phyloP scores from a whole-genome alignment of 2,888 invertebrate species.

The Clanis bilineata region DNA sequence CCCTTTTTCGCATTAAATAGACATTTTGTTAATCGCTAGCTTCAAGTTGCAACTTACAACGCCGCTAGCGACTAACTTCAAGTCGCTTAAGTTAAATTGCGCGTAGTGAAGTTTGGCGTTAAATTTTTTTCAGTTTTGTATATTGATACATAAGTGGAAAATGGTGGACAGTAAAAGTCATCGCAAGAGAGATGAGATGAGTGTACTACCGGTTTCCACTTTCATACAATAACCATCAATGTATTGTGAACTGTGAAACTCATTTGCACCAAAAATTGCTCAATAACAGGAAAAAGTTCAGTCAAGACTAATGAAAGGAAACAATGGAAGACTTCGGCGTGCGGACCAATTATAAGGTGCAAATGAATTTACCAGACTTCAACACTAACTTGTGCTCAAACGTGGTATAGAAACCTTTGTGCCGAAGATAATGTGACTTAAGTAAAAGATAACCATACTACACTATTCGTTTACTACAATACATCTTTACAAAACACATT shows the following conservation, averaged over 20 bases:
- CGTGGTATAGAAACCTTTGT: constrained; percentile 1
- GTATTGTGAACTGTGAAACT: neutral
- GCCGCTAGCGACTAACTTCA: neutral
- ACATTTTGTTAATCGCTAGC: no score
- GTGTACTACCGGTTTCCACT: neutral
- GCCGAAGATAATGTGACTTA: neutral
- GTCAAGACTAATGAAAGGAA: neutral
- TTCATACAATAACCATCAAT: neutral
- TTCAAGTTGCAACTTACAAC: neutral
- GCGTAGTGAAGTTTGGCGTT: neutral
- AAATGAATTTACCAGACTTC: neutral
- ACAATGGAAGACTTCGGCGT: constrained; percentile 1
- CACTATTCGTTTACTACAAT: neutral
- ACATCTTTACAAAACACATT: neutral
- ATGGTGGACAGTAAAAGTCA: neutral
- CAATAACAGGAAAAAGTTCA: neutral
- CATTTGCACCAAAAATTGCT: neutral
- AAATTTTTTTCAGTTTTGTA: no score
- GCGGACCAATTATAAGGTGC: neutral
- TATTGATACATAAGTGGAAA: neutral
- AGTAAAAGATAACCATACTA: neutral
- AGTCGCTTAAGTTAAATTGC: neutral
- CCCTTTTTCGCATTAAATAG: no score
- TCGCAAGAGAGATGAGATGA: neutral
- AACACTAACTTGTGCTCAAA: neutral